Conservation (phyloP, 2,113 vertebrate genomes). For the Amia ocellicauda region DNA sequence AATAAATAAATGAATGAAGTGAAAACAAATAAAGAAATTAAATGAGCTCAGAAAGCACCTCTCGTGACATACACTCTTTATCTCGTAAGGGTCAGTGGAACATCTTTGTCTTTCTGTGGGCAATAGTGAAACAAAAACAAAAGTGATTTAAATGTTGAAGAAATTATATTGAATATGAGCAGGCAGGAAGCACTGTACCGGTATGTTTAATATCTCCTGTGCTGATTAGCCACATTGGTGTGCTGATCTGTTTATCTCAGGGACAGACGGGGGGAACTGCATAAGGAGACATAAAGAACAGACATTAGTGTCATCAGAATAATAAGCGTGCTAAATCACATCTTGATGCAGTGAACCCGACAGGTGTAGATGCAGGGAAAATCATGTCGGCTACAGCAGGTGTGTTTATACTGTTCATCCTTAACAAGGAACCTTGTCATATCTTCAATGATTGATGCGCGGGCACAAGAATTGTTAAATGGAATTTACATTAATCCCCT, state of each 20-base stretch:
- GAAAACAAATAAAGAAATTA: no score
- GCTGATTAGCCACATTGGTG: constrained; percentile 45
- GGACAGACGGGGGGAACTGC: constrained; percentile 35
- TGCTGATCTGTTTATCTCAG: constrained; percentile 48
- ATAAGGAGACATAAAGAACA: constrained; percentile 29
- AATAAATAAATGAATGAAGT: no score
- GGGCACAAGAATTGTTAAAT: constrained; percentile 57
- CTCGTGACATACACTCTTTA: no score
- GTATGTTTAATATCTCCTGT: no score
- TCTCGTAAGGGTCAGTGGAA: no score
- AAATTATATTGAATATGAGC: no score
- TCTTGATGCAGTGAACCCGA: constrained; percentile 58
- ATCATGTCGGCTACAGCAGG: constrained; percentile 52
- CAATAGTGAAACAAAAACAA: no score
- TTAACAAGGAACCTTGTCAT: constrained; percentile 65
- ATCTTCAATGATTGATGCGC: constrained; percentile 63
- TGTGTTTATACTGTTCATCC: constrained; percentile 65
- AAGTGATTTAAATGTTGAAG: no score
- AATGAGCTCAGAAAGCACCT: no score
- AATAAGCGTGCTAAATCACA: constrained; percentile 57
- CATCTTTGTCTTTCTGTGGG: no score
- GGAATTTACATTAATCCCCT: constrained; percentile 61
- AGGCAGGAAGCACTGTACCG: no score
- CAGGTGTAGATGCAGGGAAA: constrained; percentile 57
- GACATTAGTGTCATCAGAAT: constrained; percentile 57